These are phyloP conservation scores for Centropus unirufus DNA, from an alignment of 2,113 vertebrate genomes.

Conservation along the genomic window DNA sequence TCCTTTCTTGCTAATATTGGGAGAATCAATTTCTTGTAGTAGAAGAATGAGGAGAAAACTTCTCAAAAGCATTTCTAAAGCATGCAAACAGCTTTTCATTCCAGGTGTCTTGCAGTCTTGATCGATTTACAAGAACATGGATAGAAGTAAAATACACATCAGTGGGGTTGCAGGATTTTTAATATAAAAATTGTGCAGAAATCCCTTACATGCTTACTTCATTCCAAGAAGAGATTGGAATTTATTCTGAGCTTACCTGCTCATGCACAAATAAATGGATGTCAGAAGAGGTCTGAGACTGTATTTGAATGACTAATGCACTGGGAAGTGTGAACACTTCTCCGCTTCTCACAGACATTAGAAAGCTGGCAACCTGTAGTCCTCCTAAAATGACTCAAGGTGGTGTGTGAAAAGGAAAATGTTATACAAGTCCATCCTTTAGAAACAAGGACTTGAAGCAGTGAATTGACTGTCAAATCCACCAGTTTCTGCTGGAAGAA, in stretches of 20 bases:
- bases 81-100: not conserved
- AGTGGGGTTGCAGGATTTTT: not conserved
- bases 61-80: not conserved
- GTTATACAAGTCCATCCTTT: not conserved
- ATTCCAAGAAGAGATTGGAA: not conserved
- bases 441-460: not conserved
- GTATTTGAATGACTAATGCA: slow-evolving; percentile 22
- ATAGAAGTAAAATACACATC: not conserved
- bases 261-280: not conserved
- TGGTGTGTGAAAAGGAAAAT: not conserved
- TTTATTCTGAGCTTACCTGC: slow-evolving; percentile 25
- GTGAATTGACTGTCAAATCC: not conserved
- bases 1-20: not conserved
- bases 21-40: not conserved
- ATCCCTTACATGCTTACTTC: not conserved
- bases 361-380: not conserved
- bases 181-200: not conserved
- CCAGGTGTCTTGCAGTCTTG: not conserved
- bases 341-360: not conserved
- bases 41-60: not conserved
- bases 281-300: slow-evolving; percentile 11
- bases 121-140: not conserved
- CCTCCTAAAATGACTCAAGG: not conserved
- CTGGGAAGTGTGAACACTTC: not conserved
- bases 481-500: not conserved